Conservation (phyloP, 2,113 vertebrate genomes). For the Oncorhynchus masou region DNA sequence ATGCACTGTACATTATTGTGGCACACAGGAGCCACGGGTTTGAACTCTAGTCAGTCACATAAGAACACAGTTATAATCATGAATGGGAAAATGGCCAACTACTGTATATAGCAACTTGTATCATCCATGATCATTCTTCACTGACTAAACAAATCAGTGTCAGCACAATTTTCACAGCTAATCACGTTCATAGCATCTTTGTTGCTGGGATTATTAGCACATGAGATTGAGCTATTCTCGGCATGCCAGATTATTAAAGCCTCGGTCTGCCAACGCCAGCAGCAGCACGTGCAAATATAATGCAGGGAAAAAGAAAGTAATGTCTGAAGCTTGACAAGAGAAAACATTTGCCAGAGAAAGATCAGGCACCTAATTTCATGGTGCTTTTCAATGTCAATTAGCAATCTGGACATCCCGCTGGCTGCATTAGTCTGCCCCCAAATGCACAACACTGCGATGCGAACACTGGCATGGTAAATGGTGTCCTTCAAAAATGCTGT, state of each 20-base stretch:
- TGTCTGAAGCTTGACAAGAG: not conserved
- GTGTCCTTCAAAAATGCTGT: not conserved
- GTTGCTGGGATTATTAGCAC: not conserved
- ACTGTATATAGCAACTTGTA: too few relatives aligned
- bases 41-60: too few relatives aligned
- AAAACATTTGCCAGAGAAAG: not conserved
- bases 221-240: not conserved
- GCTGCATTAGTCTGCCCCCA: not conserved
- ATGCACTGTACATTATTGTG: too few relatives aligned
- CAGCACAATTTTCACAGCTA: not conserved
- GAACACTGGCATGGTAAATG: not conserved
- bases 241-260: not conserved
- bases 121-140: too few relatives aligned
- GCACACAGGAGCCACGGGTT: too few relatives aligned
- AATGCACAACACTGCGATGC: not conserved
- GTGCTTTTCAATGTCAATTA: slow-evolving; percentile 4
- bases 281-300: not conserved
- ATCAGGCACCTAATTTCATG: not conserved
- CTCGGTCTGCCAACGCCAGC: not conserved
- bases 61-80: too few relatives aligned
- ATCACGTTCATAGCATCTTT: not conserved
- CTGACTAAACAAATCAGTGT: too few relatives aligned
- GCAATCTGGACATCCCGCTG: not conserved
- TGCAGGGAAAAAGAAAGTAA: not conserved
- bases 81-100: too few relatives aligned